Evolutionary conservation across 2,113 vertebrate genomes (phyloP).

Genomic region (Stigmatopora nigra): DNA sequence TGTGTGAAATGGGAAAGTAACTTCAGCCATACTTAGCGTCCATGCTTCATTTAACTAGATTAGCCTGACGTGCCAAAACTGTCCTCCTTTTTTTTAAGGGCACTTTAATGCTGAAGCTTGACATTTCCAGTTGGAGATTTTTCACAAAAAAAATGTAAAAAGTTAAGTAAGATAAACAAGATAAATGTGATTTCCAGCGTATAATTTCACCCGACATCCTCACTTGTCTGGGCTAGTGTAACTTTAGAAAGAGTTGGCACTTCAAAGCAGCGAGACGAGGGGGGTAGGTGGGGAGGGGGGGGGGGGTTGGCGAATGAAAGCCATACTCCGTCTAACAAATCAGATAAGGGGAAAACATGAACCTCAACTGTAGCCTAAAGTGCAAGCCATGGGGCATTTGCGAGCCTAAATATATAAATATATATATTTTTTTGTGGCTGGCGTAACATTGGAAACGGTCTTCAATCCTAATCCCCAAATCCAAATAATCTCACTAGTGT

Average conservation of each 20-base stretch:
- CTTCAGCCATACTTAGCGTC: conserved; percentile 13
- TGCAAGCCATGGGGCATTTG: too few species aligned
- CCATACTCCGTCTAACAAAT: conserved; percentile 23
- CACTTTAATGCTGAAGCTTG: conserved; percentile 25
- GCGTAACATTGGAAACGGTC: too few species aligned
- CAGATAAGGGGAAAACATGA: conserved; percentile 20
- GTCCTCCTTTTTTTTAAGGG: conserved; percentile 22
- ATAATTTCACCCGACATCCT: conserved; percentile 38
- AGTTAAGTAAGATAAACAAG: conserved; percentile 39
- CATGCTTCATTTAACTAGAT: conserved; percentile 36
- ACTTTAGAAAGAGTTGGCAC: conserved; percentile 46
- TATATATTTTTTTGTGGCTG: too few species aligned
- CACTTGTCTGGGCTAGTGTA: conserved; percentile 33
- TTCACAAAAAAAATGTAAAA: conserved; percentile 24
- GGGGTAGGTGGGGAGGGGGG: conserved; percentile 22
- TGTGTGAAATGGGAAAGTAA: conserved; percentile 20
- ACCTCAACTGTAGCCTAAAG: too few species aligned
- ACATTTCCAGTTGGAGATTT: conserved; percentile 32
- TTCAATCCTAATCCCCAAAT: too few species aligned
- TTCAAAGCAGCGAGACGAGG: conserved; percentile 44
- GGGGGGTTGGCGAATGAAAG: conserved; percentile 21
- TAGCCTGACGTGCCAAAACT: conserved; percentile 28
- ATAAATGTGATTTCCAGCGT: conserved; percentile 46
- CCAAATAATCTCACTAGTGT: too few species aligned
- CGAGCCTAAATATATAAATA: too few species aligned